Evolutionary conservation across 1,140 invertebrate species (phyloP).

Genomic region (Zaprionus davidi): DNA sequence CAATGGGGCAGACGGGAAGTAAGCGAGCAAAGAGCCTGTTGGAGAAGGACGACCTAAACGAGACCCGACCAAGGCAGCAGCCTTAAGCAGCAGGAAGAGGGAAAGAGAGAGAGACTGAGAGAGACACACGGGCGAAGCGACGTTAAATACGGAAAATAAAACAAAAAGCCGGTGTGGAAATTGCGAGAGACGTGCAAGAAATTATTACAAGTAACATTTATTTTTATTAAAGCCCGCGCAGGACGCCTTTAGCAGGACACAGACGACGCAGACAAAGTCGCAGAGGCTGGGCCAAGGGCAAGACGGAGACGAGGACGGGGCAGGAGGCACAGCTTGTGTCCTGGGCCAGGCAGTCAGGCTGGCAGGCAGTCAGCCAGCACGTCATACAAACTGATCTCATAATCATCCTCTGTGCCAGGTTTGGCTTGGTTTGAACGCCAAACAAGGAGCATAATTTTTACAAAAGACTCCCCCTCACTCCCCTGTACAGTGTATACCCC

Average conservation of each 20-base stretch:
- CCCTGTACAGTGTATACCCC: too few relatives aligned
- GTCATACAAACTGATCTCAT: constrained; percentile 79
- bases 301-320: not conserved
- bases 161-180: constrained; percentile 59
- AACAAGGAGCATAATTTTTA: constrained; percentile 74
- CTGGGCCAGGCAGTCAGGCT: constrained; percentile 23
- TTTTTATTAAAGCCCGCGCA: constrained; percentile 73
- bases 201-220: constrained; percentile 80
- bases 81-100: not conserved
- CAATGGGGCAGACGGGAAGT: constrained; percentile 63
- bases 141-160: constrained; percentile 60
- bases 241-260: constrained; percentile 37
- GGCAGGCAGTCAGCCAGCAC: constrained; percentile 45
- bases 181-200: constrained; percentile 72
- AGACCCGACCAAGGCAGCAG: not conserved
- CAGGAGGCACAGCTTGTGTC: constrained; percentile 29
- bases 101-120: not conserved
- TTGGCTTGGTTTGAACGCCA: constrained; percentile 69
- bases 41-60: not conserved
- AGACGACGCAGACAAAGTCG: not conserved
- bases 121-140: constrained; percentile 22
- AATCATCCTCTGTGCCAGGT: constrained; percentile 67
- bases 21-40: constrained; percentile 10
- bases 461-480: constrained; percentile 38
- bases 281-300: not conserved